Evolutionary conservation across 2,888 invertebrate genomes (phyloP).

Genomic region (Drosophila tripunctata): DNA sequence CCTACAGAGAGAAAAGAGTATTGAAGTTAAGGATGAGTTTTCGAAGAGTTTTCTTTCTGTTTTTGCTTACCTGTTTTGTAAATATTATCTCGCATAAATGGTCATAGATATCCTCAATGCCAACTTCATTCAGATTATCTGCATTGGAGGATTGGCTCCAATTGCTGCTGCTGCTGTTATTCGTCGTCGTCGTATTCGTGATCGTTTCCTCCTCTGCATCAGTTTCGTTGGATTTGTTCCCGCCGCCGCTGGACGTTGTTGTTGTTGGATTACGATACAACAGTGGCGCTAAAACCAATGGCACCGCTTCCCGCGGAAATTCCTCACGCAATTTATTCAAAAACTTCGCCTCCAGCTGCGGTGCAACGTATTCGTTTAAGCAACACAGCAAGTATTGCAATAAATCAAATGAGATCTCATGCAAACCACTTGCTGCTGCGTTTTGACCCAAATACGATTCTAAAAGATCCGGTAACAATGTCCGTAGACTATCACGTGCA

Average conservation of each 20-base stretch:
- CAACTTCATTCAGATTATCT: constrained; percentile 81
- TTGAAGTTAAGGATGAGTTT: too few species aligned
- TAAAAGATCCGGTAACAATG: constrained; percentile 92
- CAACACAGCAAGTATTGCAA: constrained; percentile 91
- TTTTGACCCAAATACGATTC: constrained; percentile 92
- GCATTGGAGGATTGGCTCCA: too few species aligned
- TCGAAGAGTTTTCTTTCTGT: too few species aligned
- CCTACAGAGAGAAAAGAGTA: constrained; percentile 51
- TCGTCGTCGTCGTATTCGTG: constrained; percentile 84
- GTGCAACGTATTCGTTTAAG: constrained; percentile 84
- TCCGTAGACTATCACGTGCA: constrained; percentile 91
- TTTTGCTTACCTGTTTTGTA: constrained; percentile 79
- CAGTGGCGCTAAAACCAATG: constrained; percentile 94
- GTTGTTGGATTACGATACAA: constrained; percentile 86
- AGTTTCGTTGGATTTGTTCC: constrained; percentile 52
- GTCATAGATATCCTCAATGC: constrained; percentile 83
- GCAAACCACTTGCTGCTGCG: constrained; percentile 88
- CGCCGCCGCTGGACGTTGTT: too few species aligned
- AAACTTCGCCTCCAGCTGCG: constrained; percentile 85
- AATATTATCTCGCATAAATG: constrained; percentile 82
- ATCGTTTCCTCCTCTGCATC: constrained; percentile 70
- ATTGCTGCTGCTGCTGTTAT: constrained; percentile 88
- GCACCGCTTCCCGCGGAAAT: constrained; percentile 94
- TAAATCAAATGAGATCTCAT: constrained; percentile 95
- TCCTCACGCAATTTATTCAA: constrained; percentile 92